Percentiles rank a stretch among this genome's conserved stretches.
Evolutionary conservation across 2,797 vertebrate genomes (phyloP).

Genomic region (Ptychobarbus kaznakovi): DNA sequence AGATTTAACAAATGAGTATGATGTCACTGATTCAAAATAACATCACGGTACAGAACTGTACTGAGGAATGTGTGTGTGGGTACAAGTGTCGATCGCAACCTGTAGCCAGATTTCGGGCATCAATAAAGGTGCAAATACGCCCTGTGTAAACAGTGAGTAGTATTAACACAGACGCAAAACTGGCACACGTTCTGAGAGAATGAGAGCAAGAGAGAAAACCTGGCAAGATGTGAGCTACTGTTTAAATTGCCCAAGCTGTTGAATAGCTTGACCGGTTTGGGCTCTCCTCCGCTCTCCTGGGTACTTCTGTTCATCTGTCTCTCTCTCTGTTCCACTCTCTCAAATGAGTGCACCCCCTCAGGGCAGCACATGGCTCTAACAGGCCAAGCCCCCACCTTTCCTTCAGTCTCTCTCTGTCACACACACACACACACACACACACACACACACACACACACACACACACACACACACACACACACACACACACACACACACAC

Average conservation of each 20-base stretch:
- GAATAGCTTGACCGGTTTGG: conserved; percentile 46
- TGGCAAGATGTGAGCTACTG: conserved; percentile 52
- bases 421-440: no score
- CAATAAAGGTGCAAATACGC: conserved; percentile 31
- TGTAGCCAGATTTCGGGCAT: conserved; percentile 26
- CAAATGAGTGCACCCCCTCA: conserved; percentile 65
- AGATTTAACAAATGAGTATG: no score
- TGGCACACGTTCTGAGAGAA: conserved; percentile 12
- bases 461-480: conserved; percentile 67
- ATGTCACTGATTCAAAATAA: conserved; percentile 8
- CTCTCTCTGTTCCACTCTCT: conserved; percentile 52
- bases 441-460: conserved; percentile 48
- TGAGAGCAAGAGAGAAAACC: conserved; percentile 55
- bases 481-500: conserved; percentile 67
- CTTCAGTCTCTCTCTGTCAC: conserved; percentile 67
- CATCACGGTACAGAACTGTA: not conserved
- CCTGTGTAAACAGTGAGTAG: conserved; percentile 21
- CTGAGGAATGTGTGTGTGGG: conserved; percentile 14
- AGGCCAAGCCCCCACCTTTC: conserved; percentile 65
- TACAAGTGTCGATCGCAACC: conserved; percentile 16
- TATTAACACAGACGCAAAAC: conserved; percentile 43
- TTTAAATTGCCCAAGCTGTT: conserved; percentile 56
- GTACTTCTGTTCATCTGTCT: conserved; percentile 50
- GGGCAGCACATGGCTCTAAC: conserved; percentile 72
- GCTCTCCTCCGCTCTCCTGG: conserved; percentile 24